These are phyloP conservation scores for Rhorus exstirpatorius DNA, from an alignment of 2,888 invertebrate genomes.

Conservation along the genomic window DNA sequence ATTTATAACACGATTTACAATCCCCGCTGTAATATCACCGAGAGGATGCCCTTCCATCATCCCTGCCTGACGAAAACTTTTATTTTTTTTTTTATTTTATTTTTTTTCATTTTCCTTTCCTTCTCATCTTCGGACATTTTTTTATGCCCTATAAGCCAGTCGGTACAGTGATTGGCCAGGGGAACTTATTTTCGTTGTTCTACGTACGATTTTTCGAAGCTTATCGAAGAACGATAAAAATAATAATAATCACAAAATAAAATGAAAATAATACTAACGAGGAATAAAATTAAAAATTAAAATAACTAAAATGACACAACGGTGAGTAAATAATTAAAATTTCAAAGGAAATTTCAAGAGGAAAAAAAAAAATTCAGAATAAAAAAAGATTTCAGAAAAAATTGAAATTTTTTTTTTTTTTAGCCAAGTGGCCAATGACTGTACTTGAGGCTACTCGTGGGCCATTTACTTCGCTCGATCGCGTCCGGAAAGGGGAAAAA, in stretches of 20 bases:
- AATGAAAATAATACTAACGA: not conserved
- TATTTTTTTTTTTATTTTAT: slow-evolving; percentile 36
- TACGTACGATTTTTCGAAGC: not conserved
- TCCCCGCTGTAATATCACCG: slow-evolving; percentile 29
- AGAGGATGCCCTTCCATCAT: slow-evolving; percentile 42
- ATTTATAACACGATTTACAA: slow-evolving; percentile 68
- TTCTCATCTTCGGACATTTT: slow-evolving; percentile 6
- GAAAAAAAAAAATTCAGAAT: not conserved
- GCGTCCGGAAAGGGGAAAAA: slow-evolving; percentile 18
- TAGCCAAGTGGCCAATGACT: not conserved
- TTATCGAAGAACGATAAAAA: not conserved
- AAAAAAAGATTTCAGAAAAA: not conserved
- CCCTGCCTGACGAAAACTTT: slow-evolving; percentile 38
- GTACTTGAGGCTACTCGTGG: not conserved
- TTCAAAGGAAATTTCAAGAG: not conserved
- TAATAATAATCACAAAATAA: not conserved
- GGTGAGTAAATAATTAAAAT: not conserved
- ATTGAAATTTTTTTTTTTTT: not conserved
- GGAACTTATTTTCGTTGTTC: not conserved
- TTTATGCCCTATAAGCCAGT: not conserved
- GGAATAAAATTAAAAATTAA: not conserved
- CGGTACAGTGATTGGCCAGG: slow-evolving; percentile 25
- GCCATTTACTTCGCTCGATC: slow-evolving; percentile 18
- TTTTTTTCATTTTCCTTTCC: slow-evolving; percentile 21
- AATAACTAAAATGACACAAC: not conserved